Evolutionary conservation across 2,888 invertebrate species (phyloP).

Genomic region (Phortica okadai): DNA sequence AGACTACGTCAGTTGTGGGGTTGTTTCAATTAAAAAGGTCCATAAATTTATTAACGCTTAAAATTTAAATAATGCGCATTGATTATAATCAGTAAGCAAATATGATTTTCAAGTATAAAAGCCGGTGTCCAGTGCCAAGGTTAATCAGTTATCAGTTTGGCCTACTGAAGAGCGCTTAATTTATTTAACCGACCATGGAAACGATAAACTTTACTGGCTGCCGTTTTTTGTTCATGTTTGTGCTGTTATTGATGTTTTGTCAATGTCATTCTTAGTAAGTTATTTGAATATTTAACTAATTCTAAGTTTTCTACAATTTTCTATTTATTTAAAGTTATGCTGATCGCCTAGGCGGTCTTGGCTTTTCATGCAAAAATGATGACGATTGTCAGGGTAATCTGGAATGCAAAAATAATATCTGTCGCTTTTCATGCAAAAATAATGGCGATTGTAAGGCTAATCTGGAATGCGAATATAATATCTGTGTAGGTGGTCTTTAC

Average conservation of each 20-base stretch:
- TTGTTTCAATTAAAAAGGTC: not conserved
- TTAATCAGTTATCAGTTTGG: not conserved
- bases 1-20: not conserved
- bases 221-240: constrained; percentile 4
- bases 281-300: not conserved
- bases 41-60: constrained; percentile 5
- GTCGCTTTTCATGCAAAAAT: no score
- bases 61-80: constrained; percentile 34
- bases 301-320: not conserved
- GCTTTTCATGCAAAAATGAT: no score
- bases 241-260: not conserved
- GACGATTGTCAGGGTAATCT: no score
- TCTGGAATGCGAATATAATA: no score
- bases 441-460: no score
- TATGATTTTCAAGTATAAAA: constrained; percentile 35
- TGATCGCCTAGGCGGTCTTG: no score
- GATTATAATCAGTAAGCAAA: constrained; percentile 19
- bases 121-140: constrained; percentile 25
- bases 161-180: not conserved
- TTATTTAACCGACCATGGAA: not conserved
- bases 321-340: not conserved
- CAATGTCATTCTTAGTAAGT: constrained; percentile 34
- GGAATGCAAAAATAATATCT: no score
- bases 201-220: not conserved
- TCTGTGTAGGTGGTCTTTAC: no score